A percentile compares a stretch with the other conserved stretches of the same genome.
Conservation (phyloP, 2,113 vertebrate species). For the Malaclemys terrapin region DNA sequence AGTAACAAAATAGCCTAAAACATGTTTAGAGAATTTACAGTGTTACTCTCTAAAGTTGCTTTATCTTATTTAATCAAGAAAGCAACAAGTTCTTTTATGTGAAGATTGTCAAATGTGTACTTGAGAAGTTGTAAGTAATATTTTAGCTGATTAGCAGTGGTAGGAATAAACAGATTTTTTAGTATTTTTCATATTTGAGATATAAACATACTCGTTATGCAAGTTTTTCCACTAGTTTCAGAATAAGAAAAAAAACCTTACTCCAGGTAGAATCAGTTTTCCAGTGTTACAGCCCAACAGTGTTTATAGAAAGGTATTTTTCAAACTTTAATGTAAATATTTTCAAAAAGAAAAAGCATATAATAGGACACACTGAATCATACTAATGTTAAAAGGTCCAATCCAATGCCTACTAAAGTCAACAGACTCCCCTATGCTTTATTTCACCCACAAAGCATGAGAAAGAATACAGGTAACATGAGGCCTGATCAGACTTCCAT, state of each 20-base stretch:
- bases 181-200: not conserved
- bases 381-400: not conserved
- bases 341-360: slow-evolving; percentile 2
- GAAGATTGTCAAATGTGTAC: not conserved
- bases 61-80: slow-evolving; percentile 4
- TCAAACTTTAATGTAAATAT: not conserved
- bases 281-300: not conserved
- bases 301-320: not conserved
- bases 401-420: not conserved
- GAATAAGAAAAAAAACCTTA: not conserved
- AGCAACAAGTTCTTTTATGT: not conserved
- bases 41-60: not conserved
- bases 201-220: not conserved
- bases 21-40: slow-evolving; percentile 28
- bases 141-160: not conserved
- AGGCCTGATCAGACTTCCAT: not conserved
- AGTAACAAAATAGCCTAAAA: not conserved
- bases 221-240: not conserved
- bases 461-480: not conserved
- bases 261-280: not conserved
- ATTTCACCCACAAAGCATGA: slow-evolving; percentile 17
- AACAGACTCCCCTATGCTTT: slow-evolving; percentile 6
- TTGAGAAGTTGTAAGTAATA: not conserved
- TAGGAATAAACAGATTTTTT: not conserved
- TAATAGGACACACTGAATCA: not conserved